Conservation (phyloP, 2,888 invertebrate genomes). For the Zaprionus lineosus region DNA sequence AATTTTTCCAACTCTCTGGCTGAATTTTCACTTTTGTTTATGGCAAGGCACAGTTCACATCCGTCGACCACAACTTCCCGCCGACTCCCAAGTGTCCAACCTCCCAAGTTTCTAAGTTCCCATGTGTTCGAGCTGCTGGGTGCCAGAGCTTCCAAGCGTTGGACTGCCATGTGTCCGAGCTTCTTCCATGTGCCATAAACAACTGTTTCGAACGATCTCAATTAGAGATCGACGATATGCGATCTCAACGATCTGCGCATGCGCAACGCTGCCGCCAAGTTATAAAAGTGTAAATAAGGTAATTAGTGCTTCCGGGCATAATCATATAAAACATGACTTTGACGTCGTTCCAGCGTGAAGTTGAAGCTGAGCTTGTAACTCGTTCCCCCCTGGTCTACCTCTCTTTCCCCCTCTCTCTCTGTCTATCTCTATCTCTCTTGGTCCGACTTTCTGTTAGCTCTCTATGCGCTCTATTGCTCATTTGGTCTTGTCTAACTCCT, state of each 20-base stretch:
- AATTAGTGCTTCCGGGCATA: constrained; percentile 81
- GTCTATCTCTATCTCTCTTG: background rate
- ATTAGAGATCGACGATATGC: constrained; percentile 30
- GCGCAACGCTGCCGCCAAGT: constrained; percentile 61
- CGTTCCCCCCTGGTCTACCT: too few species aligned
- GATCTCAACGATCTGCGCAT: constrained; percentile 42
- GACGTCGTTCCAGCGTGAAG: constrained; percentile 33
- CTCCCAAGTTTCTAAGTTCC: too few species aligned
- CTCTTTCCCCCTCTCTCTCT: too few species aligned
- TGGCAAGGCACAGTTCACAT: constrained; percentile 28
- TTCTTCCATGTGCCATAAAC: constrained; percentile 67
- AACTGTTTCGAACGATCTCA: constrained; percentile 55
- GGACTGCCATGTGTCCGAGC: constrained; percentile 27
- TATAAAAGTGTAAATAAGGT: constrained; percentile 81
- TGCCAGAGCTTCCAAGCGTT: too few species aligned
- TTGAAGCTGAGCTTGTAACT: constrained; percentile 1
- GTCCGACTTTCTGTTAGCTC: too few species aligned
- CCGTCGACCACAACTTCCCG: constrained; percentile 61
- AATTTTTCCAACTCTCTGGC: too few species aligned
- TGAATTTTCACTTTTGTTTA: constrained; percentile 66
- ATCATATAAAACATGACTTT: constrained; percentile 72
- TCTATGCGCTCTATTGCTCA: too few species aligned
- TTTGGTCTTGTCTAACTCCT: too few species aligned
- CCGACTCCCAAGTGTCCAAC: too few species aligned
- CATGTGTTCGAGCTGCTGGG: too few species aligned